Base-by-base conservation (phyloP, 92 coral and sea anemone species). In the Porites lobata region DNA sequence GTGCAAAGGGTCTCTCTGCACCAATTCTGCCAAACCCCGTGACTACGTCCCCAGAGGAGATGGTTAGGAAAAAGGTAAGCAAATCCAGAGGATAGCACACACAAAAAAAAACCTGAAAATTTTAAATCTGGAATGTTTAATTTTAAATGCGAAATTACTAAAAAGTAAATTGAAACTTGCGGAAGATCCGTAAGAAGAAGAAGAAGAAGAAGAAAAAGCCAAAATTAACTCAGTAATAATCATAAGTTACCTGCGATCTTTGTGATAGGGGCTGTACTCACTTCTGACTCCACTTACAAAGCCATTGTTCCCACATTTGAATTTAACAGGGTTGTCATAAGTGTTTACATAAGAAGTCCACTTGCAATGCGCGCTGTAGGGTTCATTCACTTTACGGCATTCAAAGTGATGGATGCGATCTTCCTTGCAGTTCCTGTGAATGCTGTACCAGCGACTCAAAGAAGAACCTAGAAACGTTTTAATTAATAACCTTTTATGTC, bases 371-470 rank as follows among this genome's bases (percentile, higher is more conserved):
- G 13, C 74, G 74, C 82, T 81, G 17, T 79, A 63, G 64, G 82
- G 74, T 32, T 73, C 82, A 24, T 17, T 5, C 15, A 38, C 77
- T 65, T 85, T 59, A n/a, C 64, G 81, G 74, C 88, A 85, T 17
- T 43, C 78, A 43, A 85, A 75, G 24, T 54, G 54, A 71, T 81
- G 69, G 52, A 66, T 50, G 8, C 88, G 88, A 75, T 85, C 88
- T 53, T 85, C 88, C 9, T 85, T 65, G 72, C 88, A 85, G 72
- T 85, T 73, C 74, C 80, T 65, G 38, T 85, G 88, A 63, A 85
- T 12, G 75, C 88, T 85, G 57, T 65, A 66, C 66, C 66, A 62
- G 19, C 19, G 19, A 62, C 1, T 0, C n/a, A 62, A 6, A 13
- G 17, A 1, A 6, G 0, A 6, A 9, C 66, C 66, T 62, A 62